A percentile compares a stretch with the other conserved stretches of the same genome.
Conservation (phyloP, 2,113 vertebrate genomes). For the Panurus biarmicus region DNA sequence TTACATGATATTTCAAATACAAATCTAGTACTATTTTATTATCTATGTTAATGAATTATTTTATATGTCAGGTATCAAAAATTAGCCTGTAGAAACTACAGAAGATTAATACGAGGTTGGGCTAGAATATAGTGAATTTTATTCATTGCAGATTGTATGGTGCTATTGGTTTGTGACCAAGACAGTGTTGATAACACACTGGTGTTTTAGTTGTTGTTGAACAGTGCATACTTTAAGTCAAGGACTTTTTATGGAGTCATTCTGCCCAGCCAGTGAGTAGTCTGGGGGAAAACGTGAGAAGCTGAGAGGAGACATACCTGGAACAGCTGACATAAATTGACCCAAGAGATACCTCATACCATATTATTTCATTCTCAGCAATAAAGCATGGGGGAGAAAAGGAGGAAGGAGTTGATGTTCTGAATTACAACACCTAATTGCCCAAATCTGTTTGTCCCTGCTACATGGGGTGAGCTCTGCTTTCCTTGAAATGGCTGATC, state of each 20-base stretch:
- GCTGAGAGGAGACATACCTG: neutral
- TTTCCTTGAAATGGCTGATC: neutral
- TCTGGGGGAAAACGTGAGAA: neutral
- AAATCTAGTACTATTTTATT: neutral
- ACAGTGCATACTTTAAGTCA: neutral
- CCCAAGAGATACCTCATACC: neutral
- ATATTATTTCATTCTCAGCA: neutral
- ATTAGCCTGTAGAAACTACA: neutral
- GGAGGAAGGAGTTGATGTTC: neutral
- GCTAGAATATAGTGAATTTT: neutral
- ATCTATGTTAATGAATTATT: neutral
- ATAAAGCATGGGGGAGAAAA: neutral
- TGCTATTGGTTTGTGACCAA: neutral
- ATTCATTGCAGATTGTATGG: rapidly evolving
- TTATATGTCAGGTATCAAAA: neutral
- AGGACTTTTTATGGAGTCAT: neutral
- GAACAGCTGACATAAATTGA: neutral
- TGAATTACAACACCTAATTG: neutral
- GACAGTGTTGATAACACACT: neutral
- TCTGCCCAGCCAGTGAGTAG: neutral
- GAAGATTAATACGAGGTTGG: neutral
- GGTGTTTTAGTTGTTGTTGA: neutral
- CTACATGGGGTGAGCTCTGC: rapidly evolving
- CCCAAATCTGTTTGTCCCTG: neutral
- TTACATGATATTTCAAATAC: neutral